Conservation (phyloP, 2,797 vertebrate species). For the Passerculus sandwichensis region DNA sequence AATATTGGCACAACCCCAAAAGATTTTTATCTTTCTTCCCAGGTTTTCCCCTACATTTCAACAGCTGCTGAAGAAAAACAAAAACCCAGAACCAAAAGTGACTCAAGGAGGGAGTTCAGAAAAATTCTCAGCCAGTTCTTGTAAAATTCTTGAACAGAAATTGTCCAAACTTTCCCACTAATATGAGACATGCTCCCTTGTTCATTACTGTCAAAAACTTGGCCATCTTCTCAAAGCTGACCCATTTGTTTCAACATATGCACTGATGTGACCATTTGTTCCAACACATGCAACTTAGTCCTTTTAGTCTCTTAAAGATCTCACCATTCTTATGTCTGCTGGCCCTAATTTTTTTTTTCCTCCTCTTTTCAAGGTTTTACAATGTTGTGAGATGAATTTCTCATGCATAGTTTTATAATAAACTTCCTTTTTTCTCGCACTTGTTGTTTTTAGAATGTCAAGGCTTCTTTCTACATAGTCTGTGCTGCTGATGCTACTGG, state of each 20-base stretch:
- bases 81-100: background rate
- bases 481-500: background rate
- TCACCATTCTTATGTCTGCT: background rate
- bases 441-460: background rate
- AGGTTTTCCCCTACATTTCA: conserved; percentile 21
- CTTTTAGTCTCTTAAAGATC: background rate
- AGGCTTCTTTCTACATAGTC: background rate
- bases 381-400: background rate
- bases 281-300: background rate
- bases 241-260: background rate
- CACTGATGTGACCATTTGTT: background rate
- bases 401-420: no score
- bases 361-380: background rate
- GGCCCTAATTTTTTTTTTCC: background rate
- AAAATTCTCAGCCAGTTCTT: background rate
- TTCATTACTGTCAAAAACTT: background rate
- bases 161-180: background rate
- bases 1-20: background rate
- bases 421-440: background rate
- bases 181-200: background rate
- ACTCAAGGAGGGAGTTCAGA: background rate
- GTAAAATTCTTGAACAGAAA: background rate
- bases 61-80: background rate
- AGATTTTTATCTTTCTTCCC: background rate
- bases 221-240: background rate